Base-by-base conservation (phyloP, 2,113 vertebrate genomes). In the Seriola quinqueradiata region DNA sequence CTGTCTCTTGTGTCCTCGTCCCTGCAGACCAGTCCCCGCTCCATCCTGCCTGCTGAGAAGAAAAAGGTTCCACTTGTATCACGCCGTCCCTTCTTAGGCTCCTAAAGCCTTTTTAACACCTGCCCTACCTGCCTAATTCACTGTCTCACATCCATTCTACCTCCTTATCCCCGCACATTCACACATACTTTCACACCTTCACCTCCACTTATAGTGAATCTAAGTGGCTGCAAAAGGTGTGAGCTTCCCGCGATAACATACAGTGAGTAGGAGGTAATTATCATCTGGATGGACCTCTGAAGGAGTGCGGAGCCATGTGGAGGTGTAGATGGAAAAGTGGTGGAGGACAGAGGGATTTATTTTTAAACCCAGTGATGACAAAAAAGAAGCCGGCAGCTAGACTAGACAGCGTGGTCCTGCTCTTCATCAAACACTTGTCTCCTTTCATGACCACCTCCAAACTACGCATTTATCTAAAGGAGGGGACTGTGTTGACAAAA, bases 291-390 rank as follows among this genome's bases (percentile, higher is more conserved):
- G 81, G 72, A 80, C 81, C 78, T 79, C 75, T 85, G 90, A 90
- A 86, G 74, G 73, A 75, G 73, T 5, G 55, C 59, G 55, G 61
- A 71, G 77, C 54, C 63, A 75, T 67, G 71, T 11, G 58, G 59
- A 68, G 58, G 80, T 77, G 77, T 67, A 75, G 81, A 75, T 36
- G 57, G 48, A 77, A 46, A 67, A 79, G 60, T 36, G 57, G 54
- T 2, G 10, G 69, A 68, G 55, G 80, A 79, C 8, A 28, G 79
- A 66, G 75, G 65, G 87, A 78, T 83, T 86, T 94, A 92, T 94
- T 95, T 94, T 94, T 93, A 93, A 92, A 92, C 73, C 76, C 60
- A 34, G 46, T 21, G 67, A 92, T 90, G 90, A 89, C 90, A 92
- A 79, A 90, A 87, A 87, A 80, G 70, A 68, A 70, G 81, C 75